These are phyloP conservation scores for Cardinalis cardinalis DNA, from an alignment of 2,113 vertebrate genomes.

Conservation along the genomic window DNA sequence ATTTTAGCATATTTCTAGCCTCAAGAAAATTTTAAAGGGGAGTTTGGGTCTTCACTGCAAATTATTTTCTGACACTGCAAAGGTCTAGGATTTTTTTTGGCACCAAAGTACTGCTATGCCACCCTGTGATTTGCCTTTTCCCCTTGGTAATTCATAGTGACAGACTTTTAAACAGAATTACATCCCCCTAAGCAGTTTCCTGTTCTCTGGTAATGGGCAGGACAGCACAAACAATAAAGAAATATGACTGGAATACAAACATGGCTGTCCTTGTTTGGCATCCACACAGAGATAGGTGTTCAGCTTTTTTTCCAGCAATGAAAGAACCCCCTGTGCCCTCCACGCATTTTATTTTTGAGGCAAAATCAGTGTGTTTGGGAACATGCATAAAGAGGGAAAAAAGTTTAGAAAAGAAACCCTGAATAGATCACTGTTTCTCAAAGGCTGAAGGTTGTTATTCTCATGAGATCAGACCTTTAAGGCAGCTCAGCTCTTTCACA, in stretches of 20 bases:
- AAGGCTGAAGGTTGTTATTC: not conserved
- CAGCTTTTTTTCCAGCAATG: not conserved
- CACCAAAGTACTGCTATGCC: not conserved
- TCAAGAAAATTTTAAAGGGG: not conserved
- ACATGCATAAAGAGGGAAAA: not conserved
- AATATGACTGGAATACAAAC: conserved; percentile 49
- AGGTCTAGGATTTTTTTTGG: conserved; percentile 19
- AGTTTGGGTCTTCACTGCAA: conserved; percentile 11
- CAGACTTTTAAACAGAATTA: conserved; percentile 59
- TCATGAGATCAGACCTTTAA: not conserved
- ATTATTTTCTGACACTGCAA: conserved; percentile 5
- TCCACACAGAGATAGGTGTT: not conserved
- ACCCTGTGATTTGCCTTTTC: conserved; percentile 24
- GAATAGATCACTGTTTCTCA: not conserved
- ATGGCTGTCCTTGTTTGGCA: not conserved
- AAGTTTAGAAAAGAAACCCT: not conserved
- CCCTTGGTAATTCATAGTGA: conserved; percentile 15
- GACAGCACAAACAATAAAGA: not conserved
- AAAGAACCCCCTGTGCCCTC: not conserved
- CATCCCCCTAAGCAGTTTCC: conserved; percentile 24
- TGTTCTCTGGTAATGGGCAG: not conserved
- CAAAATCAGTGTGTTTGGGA: not conserved
- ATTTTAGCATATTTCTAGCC: conserved; percentile 1
- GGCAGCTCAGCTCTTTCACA: not conserved
- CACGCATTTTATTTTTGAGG: not conserved